phyloP scores from a whole-genome alignment of 1,140 invertebrate genomes.

The Aphelenchoides fujianensis region DNA sequence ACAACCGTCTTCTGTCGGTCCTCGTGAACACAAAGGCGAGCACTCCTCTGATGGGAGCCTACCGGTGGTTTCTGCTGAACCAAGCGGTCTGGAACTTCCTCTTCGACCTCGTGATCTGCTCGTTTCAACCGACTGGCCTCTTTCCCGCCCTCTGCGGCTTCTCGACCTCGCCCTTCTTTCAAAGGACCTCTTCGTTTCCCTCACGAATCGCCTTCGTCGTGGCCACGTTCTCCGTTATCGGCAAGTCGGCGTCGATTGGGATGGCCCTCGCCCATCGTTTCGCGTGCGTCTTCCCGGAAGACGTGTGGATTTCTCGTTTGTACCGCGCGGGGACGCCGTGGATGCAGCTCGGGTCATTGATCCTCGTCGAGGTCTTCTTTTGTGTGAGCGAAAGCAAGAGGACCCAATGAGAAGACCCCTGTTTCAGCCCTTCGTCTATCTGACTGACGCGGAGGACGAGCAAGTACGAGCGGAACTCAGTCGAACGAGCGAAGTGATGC shows the following conservation, averaged over 20 bases:
- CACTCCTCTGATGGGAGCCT: not conserved
- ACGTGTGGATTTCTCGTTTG: not conserved
- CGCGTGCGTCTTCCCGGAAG: not conserved
- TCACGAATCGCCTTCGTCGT: not conserved
- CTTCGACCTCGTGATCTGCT: not conserved
- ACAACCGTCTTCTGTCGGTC: not conserved
- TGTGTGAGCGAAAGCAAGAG: not conserved
- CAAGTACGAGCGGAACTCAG: not conserved
- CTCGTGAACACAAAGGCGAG: not conserved
- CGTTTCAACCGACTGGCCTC: not conserved
- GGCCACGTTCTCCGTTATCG: not conserved
- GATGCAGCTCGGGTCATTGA: not conserved
- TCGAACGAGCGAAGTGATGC: not conserved
- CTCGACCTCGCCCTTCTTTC: not conserved
- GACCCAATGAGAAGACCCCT: no score
- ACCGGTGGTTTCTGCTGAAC: conserved; percentile 4
- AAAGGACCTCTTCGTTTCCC: not conserved
- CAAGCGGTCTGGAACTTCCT: not conserved
- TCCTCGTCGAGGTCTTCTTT: not conserved
- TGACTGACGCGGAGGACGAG: not conserved
- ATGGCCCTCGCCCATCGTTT: not conserved
- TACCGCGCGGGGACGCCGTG: not conserved
- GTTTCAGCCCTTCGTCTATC: not conserved
- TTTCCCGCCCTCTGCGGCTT: conserved; percentile 4
- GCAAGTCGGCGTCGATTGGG: not conserved